phyloP scores from a whole-genome alignment of 2,113 vertebrate genomes.

The Amblyornis subalaris region DNA sequence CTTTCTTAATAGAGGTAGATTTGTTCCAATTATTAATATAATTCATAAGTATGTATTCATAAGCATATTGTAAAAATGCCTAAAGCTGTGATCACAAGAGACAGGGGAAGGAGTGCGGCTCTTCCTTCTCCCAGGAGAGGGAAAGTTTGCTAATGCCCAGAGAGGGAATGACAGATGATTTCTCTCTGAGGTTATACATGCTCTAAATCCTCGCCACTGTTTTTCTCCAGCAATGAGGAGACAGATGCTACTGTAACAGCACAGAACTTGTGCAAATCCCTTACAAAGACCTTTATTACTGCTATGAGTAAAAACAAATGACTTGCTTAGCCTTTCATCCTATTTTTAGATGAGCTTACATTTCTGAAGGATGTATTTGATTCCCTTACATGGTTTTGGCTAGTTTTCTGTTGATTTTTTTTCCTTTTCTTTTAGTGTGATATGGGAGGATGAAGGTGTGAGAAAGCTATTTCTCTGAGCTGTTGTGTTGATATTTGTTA shows the following conservation, averaged over 20 bases:
- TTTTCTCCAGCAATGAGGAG: background rate
- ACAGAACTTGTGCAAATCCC: background rate
- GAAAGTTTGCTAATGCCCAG: background rate
- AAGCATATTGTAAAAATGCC: background rate
- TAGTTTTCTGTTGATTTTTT: background rate
- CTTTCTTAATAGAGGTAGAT: background rate
- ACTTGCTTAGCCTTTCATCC: background rate
- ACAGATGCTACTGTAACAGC: conserved; percentile 18
- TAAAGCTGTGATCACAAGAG: background rate
- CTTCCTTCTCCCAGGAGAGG: background rate
- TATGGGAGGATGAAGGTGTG: background rate
- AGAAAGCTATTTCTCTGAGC: conserved; percentile 23
- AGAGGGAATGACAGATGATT: conserved; percentile 15
- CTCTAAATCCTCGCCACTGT: background rate
- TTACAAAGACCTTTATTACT: conserved; percentile 19
- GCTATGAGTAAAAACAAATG: background rate
- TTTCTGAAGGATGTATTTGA: conserved; percentile 9
- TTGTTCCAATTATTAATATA: background rate
- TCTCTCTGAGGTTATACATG: conserved; percentile 9
- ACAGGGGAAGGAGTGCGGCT: background rate
- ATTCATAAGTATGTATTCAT: background rate
- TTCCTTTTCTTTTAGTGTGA: background rate
- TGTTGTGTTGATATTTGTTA: conserved; percentile 19
- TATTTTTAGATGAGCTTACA: background rate
- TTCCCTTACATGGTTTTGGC: background rate